Conservation (phyloP, 2,888 invertebrate genomes). For the Athripsodes cinereus region DNA sequence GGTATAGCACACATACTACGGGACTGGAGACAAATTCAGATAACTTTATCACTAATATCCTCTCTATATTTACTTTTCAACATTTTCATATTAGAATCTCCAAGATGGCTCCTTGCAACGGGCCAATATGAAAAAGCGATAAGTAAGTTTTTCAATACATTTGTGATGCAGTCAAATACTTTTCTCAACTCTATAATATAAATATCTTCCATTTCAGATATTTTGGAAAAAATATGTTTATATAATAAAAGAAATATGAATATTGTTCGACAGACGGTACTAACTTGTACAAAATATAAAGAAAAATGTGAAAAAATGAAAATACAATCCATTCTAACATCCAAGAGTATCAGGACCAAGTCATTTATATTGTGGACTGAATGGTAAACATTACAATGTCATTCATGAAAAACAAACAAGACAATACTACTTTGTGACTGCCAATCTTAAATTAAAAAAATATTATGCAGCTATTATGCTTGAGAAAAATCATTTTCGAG, state of each 20-base stretch:
- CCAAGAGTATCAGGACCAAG: constrained; percentile 46
- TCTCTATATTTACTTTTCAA: constrained; percentile 44
- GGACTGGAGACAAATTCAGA: constrained; percentile 57
- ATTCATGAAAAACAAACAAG: no score
- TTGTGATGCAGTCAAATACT: neutral
- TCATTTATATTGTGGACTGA: constrained; percentile 46
- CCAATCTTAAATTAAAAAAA: no score
- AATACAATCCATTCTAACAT: constrained; percentile 37
- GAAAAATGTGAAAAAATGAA: constrained; percentile 27
- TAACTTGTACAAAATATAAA: constrained; percentile 15
- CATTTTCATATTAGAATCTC: constrained; percentile 55
- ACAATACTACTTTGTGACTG: no score
- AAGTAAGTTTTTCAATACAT: constrained; percentile 31
- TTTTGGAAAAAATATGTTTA: constrained; percentile 19
- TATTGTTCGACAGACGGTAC: neutral
- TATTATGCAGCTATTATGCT: no score
- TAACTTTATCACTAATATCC: constrained; percentile 48
- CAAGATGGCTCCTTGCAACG: constrained; percentile 55
- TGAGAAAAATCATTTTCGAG: no score
- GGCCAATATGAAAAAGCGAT: constrained; percentile 47
- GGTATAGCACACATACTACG: constrained; percentile 50
- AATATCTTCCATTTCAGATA: neutral
- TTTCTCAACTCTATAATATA: neutral
- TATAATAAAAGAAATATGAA: neutral
- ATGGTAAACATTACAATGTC: constrained; percentile 42